phyloP scores from a whole-genome alignment of 2,797 vertebrate species.

The Megaceryle alcyon region DNA sequence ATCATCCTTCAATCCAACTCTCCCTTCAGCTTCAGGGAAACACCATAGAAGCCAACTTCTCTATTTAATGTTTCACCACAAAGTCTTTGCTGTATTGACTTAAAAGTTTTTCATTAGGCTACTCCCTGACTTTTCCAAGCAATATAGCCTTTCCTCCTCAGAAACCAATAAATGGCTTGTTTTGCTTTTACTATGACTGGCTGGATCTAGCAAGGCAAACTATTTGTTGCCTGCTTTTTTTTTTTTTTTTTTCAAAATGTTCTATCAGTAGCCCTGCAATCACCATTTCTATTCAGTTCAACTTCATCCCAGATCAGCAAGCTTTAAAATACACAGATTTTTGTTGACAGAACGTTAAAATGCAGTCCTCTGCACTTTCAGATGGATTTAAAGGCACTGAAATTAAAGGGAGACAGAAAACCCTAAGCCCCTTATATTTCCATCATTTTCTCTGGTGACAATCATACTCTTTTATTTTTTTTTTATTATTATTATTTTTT shows the following conservation, averaged over 20 bases:
- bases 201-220: not conserved
- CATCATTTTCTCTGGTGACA: conserved; percentile 7
- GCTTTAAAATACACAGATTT: conserved; percentile 18
- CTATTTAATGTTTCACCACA: not conserved
- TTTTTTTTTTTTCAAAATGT: not conserved
- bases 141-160: not conserved
- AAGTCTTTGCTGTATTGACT: not conserved
- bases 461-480: not conserved
- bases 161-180: not conserved
- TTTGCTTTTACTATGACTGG: not conserved
- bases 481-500: not conserved
- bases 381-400: conserved; percentile 36
- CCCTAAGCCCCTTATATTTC: not conserved
- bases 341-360: conserved; percentile 38
- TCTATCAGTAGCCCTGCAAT: conserved; percentile 45
- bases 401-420: conserved; percentile 10
- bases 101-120: not conserved
- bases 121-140: not conserved
- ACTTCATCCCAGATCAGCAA: conserved; percentile 51
- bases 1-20: not conserved
- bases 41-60: not conserved
- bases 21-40: not conserved
- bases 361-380: conserved; percentile 39
- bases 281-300: conserved; percentile 53
- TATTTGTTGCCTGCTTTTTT: not conserved